Base-by-base conservation (phyloP, 2,113 vertebrate species). In the Saguinus imperator region DNA sequence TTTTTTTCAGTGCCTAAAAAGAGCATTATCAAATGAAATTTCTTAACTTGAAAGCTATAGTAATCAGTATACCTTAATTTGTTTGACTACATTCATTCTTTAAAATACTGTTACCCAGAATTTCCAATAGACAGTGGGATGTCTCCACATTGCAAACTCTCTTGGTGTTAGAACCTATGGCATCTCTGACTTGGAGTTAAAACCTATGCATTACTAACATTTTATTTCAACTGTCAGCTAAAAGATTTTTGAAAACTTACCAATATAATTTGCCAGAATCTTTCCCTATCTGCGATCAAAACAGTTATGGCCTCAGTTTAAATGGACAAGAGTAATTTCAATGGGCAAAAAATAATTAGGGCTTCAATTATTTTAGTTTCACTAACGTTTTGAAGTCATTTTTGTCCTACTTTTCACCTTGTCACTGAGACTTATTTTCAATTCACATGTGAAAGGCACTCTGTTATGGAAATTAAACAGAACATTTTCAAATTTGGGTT, bases 1-100 rank as follows among this genome's bases (percentile, higher is more conserved):
- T 94, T 94, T 81, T 94, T 81, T 95, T 81, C 29, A 96, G 64
- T 91, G 43, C 61, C 97, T 98, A 96, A 97, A 98, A 97, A 94
- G 97, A 98, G 96, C 93, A 95, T 97, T 98, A 98, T 97, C 88
- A 95, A 97, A 73, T 93, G 81, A 89, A 97, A 70, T 93, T 89
- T 5, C 73, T 82, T 95, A 90, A n/a, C 16, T 48, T 85, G 37
- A 87, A 91, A 95, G 82, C 93, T 97, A 81, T 97, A 96, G 52
- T 97, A 97, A 97, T 94, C 96, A 98, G 95, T 82, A 91, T 66
- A 95, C 91, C 66, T 89, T 40, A 97, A 66, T 95, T 96, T 95
- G 3, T 86, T 98, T 95, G 35, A 92, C 94, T 96, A 27, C 13
- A 89, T 82, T 55, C 83, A 95, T 48, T 87, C 93, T 94, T 91